These are phyloP conservation scores for Leucoraja ocellata DNA, from an alignment of 2,797 vertebrate genomes.

Conservation along the genomic window DNA sequence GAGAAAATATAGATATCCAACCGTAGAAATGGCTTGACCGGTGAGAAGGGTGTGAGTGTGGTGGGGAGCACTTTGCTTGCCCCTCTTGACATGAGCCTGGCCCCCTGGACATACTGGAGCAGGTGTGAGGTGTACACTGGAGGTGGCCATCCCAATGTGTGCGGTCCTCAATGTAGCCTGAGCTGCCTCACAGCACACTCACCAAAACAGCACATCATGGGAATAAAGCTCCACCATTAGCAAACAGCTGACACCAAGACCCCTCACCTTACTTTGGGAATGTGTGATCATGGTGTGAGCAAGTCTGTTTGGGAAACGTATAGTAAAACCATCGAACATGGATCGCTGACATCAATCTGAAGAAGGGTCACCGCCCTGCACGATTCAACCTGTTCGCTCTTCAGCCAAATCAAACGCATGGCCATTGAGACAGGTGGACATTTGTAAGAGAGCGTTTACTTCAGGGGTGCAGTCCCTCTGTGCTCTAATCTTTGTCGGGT, in stretches of 20 bases:
- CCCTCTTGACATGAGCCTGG: background rate
- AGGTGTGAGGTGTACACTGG: background rate
- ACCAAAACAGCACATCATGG: background rate
- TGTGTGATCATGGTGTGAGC: background rate
- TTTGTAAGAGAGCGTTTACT: background rate
- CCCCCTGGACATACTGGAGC: background rate
- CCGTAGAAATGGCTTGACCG: background rate
- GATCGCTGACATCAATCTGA: too few relatives aligned
- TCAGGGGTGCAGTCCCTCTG: background rate
- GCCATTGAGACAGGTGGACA: background rate
- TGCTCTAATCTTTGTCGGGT: background rate
- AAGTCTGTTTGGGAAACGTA: background rate
- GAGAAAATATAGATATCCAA: background rate
- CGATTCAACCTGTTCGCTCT: background rate
- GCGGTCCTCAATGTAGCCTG: background rate
- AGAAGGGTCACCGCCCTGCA: background rate
- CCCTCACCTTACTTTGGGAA: background rate
- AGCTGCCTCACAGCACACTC: background rate
- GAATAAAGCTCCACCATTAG: background rate
- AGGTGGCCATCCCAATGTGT: background rate
- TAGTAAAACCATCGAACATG: background rate
- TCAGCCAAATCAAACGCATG: background rate
- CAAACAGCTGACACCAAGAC: background rate
- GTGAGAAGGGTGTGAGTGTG: too few relatives aligned
- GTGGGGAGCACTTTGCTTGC: too few relatives aligned